Evolutionary conservation across 2,888 invertebrate genomes (phyloP).

Genomic region (Sipunculus nudus): DNA sequence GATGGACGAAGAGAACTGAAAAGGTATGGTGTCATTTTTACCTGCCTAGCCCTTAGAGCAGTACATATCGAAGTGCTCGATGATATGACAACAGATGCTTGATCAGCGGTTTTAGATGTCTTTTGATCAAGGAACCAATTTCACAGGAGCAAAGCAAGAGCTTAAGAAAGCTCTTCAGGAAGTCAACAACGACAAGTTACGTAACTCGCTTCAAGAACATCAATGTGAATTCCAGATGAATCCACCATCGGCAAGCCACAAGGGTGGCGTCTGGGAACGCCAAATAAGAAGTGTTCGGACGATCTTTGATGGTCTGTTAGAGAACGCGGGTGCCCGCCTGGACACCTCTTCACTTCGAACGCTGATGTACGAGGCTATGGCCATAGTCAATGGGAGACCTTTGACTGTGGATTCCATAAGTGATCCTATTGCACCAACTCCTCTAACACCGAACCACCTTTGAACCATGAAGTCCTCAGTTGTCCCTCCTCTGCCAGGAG

Average conservation of each 20-base stretch:
- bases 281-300: constrained; percentile 40
- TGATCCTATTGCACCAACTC: constrained; percentile 13
- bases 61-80: constrained; percentile 47
- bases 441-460: constrained; percentile 22
- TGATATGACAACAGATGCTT: constrained; percentile 36
- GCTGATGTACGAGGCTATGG: constrained; percentile 31
- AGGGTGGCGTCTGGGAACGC: constrained; percentile 47
- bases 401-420: constrained; percentile 23
- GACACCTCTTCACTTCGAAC: constrained; percentile 32
- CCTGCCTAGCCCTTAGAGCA: constrained; percentile 52
- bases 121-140: constrained; percentile 23
- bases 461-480: constrained; percentile 15
- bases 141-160: constrained; percentile 19
- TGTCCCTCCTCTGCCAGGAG: constrained; percentile 6
- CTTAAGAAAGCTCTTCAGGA: constrained; percentile 7
- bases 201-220: not conserved
- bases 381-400: constrained; percentile 34
- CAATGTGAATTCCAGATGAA: constrained; percentile 29
- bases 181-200: constrained; percentile 13
- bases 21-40: constrained; percentile 51
- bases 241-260: constrained; percentile 42
- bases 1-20: constrained; percentile 49
- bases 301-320: constrained; percentile 29
- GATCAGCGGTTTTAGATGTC: constrained; percentile 35
- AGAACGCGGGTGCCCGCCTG: constrained; percentile 8